phyloP scores from a whole-genome alignment of 2,113 vertebrate genomes.

The Verasper variegatus region DNA sequence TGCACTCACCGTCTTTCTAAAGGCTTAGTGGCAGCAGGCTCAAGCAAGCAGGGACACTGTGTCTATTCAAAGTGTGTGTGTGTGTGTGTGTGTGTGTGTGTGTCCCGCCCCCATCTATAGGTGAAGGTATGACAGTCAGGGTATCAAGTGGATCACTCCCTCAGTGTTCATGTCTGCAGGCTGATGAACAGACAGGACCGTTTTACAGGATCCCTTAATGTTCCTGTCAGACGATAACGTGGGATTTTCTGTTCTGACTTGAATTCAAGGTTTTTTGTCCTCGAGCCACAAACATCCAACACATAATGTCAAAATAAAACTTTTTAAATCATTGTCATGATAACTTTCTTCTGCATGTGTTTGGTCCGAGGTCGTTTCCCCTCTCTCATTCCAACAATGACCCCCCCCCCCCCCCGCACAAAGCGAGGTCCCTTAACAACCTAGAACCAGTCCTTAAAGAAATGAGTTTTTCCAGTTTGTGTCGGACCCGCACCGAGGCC shows the following conservation, averaged over 20 bases:
- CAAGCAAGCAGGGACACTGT: slow-evolving; percentile 23
- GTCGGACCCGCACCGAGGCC: too few species aligned
- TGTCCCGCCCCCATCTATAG: slow-evolving; percentile 7
- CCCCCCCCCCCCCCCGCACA: too few species aligned
- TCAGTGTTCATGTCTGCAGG: slow-evolving; percentile 26
- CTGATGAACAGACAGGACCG: slow-evolving; percentile 7
- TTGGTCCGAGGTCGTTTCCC: background rate
- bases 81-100: slow-evolving; percentile 17
- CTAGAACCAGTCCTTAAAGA: too few species aligned
- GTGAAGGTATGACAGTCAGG: slow-evolving; percentile 4
- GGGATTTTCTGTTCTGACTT: background rate
- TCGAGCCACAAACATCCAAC: background rate
- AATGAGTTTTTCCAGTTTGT: too few species aligned
- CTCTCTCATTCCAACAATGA: too few species aligned
- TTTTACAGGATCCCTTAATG: background rate
- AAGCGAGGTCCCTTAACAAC: too few species aligned
- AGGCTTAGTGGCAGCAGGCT: slow-evolving; percentile 22
- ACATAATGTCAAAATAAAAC: background rate
- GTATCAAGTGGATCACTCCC: background rate
- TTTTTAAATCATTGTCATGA: too few species aligned
- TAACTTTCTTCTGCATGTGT: too few species aligned
- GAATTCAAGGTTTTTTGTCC: background rate
- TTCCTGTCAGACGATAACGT: background rate
- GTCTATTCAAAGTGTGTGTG: background rate
- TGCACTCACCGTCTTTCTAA: slow-evolving; percentile 1